Base-by-base conservation (phyloP, 2,113 vertebrate genomes). In the Apodemus sylvaticus region DNA sequence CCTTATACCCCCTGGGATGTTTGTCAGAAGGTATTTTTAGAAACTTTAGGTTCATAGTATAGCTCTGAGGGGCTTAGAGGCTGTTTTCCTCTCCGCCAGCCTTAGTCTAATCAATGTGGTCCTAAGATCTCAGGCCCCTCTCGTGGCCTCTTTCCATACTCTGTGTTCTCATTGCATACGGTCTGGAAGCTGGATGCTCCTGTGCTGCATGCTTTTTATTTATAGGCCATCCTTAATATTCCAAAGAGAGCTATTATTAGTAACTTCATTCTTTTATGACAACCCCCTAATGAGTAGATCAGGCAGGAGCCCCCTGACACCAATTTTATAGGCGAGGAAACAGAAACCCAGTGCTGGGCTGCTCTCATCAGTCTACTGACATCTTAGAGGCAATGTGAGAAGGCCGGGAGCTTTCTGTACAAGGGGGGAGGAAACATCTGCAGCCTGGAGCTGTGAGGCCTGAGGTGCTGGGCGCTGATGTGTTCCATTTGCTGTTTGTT, bases 1-100 rank as follows among this genome's bases (percentile, higher is more conserved):
- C 99, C 8, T 51, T 99, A 3, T 99, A 99, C 93, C 99, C 99
- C 20, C 97, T 99, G 36, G 99, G 99, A 64, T 98, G 98, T 76
- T 94, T 99, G 96, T 98, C 99, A 96, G 99, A 99, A 99, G 99
- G 99, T 99, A 98, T 48, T 90, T 94, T 79, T 0, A 89, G 90
- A 95, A 94, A 93, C 53, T 70, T 24, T n/a, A 42, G 51, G 39
- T 87, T 87, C 79, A 51, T 26, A 95, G 89, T 60, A 70, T 55
- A 53, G 60, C 42, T 89, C 20, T 51, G 82, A 48, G n/a, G 79
- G 34, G 34, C 60, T 31, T 53, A 51, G 34, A 68, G 62, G 68
- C 76, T 22, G 26, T 31, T 29, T 89, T 86, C 26, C 66, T 66
- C 34, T 77, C 55, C 79, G 34, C 74, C 64, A 42, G 48, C 48